A percentile compares a stretch with the other conserved stretches of the same genome.
Evolutionary conservation across 1,140 invertebrate genomes (phyloP).

Genomic region (Aphaenogaster floridana): DNA sequence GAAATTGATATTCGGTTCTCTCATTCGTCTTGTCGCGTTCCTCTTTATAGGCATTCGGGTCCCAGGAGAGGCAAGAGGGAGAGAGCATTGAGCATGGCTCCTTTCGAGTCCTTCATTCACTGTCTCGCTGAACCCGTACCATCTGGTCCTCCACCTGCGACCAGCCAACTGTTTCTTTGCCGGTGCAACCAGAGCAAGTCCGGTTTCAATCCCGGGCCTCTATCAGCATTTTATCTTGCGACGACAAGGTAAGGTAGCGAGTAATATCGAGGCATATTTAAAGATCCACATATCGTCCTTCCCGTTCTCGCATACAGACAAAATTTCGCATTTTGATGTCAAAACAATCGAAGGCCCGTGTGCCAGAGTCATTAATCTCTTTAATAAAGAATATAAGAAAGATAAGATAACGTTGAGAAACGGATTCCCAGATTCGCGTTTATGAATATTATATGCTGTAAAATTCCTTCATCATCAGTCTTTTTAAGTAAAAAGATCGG

Average conservation of each 20-base stretch:
- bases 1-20: conserved; percentile 68
- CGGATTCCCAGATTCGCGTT: not conserved
- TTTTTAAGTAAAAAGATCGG: not conserved
- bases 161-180: conserved; percentile 64
- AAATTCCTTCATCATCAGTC: not conserved
- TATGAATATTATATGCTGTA: not conserved
- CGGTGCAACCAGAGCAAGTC: conserved; percentile 61
- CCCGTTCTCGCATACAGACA: not conserved
- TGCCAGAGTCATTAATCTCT: not conserved
- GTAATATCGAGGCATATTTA: conserved; percentile 20
- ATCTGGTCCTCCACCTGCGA: conserved; percentile 75
- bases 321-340: not conserved
- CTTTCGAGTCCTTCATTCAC: conserved; percentile 69
- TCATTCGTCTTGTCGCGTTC: conserved; percentile 57
- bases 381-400: not conserved
- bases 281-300: not conserved
- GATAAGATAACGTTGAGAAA: not conserved
- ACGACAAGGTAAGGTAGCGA: conserved; percentile 38
- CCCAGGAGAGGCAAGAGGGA: conserved; percentile 6
- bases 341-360: not conserved
- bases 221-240: conserved; percentile 50
- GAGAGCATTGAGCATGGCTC: conserved; percentile 16
- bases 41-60: not conserved
- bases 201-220: conserved; percentile 61
- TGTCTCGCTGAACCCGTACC: conserved; percentile 49